These are phyloP conservation scores for Anneissia japonica DNA, from an alignment of 35 echinoderm and acorn worm genomes.

Conservation along the genomic window DNA sequence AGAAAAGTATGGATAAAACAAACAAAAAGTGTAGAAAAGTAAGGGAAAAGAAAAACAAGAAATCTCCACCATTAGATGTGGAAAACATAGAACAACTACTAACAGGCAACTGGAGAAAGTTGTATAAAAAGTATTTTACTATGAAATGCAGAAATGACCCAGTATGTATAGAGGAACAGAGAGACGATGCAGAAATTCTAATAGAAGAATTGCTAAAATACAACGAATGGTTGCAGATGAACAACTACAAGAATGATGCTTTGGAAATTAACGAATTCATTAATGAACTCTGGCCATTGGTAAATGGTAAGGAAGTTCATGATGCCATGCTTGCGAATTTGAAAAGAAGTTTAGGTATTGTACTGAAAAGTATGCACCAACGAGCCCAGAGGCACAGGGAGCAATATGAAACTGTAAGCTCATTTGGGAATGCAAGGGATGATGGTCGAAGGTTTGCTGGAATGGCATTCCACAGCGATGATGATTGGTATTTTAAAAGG, in stretches of 20 bases:
- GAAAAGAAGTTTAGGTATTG: background rate
- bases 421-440: background rate
- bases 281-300: background rate
- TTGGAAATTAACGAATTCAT: background rate
- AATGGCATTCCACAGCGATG: slow-evolving; percentile 56
- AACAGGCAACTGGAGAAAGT: background rate
- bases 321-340: background rate
- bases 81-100: background rate
- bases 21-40: background rate
- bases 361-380: slow-evolving; percentile 5
- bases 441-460: slow-evolving; percentile 55
- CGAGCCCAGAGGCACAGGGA: slow-evolving; percentile 4
- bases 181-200: background rate
- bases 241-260: background rate
- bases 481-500: slow-evolving; percentile 75
- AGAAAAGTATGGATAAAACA: background rate
- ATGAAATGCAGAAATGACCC: background rate
- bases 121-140: background rate
- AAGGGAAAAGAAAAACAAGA: background rate
- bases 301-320: background rate
- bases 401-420: background rate
- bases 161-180: background rate
- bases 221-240: background rate
- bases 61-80: background rate
- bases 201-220: background rate